Evolutionary conservation across 1,140 invertebrate genomes (phyloP).

Genomic region (honey bee (Apis mellifera)): DNA sequence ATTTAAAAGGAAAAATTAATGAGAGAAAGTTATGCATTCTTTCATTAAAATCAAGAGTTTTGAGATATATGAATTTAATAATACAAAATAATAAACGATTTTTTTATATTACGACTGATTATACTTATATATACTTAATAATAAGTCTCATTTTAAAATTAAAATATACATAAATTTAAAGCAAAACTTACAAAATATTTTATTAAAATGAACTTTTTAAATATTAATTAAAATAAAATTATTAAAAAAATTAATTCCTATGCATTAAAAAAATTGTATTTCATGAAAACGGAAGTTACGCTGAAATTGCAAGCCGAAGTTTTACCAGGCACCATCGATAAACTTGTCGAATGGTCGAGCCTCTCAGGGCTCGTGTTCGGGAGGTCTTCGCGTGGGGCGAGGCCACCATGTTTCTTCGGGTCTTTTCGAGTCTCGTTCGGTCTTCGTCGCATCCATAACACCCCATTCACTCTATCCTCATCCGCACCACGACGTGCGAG

Average conservation of each 20-base stretch:
- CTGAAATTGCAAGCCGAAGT: not conserved
- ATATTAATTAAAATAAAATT: too few species aligned
- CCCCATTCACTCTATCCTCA: slow-evolving; percentile 45
- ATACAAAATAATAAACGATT: too few species aligned
- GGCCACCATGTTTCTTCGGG: slow-evolving; percentile 79
- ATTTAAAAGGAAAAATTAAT: too few species aligned
- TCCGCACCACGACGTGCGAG: slow-evolving; percentile 68
- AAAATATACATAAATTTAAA: too few species aligned
- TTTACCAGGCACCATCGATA: slow-evolving; percentile 50
- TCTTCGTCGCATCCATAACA: slow-evolving; percentile 51
- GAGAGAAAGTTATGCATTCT: too few species aligned
- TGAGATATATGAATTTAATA: too few species aligned
- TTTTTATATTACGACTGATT: too few species aligned
- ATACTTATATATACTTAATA: too few species aligned
- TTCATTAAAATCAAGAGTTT: too few species aligned
- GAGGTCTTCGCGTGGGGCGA: slow-evolving; percentile 81
- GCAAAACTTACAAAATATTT: too few species aligned
- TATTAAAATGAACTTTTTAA: too few species aligned
- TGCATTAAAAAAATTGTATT: not conserved
- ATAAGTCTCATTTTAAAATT: too few species aligned
- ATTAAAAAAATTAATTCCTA: not conserved
- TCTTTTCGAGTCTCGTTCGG: slow-evolving; percentile 50
- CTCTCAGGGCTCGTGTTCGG: slow-evolving; percentile 70
- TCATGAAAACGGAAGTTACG: not conserved
- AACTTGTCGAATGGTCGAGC: slow-evolving; percentile 55